Base-by-base conservation (phyloP, 1,140 invertebrate genomes). In the Drosophila tani region DNA sequence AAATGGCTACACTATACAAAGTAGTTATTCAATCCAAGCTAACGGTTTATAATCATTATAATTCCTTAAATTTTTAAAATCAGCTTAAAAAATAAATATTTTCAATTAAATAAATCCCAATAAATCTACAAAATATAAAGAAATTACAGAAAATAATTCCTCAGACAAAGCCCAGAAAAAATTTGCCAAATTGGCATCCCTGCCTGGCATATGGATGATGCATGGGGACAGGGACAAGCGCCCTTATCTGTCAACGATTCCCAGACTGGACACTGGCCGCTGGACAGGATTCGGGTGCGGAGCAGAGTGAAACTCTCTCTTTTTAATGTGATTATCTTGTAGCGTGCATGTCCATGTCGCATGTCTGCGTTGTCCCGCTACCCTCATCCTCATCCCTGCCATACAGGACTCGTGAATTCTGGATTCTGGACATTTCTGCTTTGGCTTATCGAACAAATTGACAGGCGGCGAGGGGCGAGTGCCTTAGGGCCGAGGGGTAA, bases 321-420 rank as follows among this genome's bases (percentile, higher is more conserved):
- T 90, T 90, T 90, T 90, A 90, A 90, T 90, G 86, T 90, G 86
- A 91, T 90, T 90, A 90, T 90, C 86, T 91, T 90, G 86, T 90
- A 82, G 75, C 85, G 67, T 88, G 84, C 84, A 81, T 88, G 84
- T 88, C 81, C 81, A 81, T 87, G 83, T 85, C 82, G 70, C 73
- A 82, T 80, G 77, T 80, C 80, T 79, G 68, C 70, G 71, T 47
- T 29, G 27, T 50, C 41, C 47, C 32, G 8, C 21, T 11, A 24
- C 45, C 24, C 17, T 5, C 58, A 46, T 45, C 53, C 46, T 27
- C 59, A 27, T 27, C 15, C n/a, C 21, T 15, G 15, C 21, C 32
- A 57, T 21, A 19, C 47, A 17, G 66, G 43, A 71, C 27, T 65
- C 35, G 14, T 43, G 45, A 38, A 45, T 43, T 32, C 41, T 35